Evolutionary conservation across 1,140 invertebrate species (phyloP).

Genomic region (Philaenus spumarius): DNA sequence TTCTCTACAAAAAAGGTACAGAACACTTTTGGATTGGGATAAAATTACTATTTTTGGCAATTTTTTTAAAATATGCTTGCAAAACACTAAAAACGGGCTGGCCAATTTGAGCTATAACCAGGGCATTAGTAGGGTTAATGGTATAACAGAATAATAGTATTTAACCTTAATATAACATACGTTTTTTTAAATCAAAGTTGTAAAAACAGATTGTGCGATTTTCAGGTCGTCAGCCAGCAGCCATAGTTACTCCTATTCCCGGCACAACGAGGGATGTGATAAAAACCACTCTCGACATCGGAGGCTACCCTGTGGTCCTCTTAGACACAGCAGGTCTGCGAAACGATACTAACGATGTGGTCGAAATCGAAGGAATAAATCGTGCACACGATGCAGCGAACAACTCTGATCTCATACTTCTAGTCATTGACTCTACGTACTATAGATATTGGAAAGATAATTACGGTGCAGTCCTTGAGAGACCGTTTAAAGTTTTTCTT

Average conservation of each 20-base stretch:
- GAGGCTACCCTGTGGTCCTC: constrained; percentile 73
- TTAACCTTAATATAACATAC: too few species aligned
- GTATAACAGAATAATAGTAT: too few species aligned
- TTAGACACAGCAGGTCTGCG: constrained; percentile 84
- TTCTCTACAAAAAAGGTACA: too few species aligned
- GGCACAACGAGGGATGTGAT: constrained; percentile 88
- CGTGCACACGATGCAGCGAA: constrained; percentile 54
- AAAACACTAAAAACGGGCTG: too few species aligned
- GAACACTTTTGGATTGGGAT: too few species aligned
- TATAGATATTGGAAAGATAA: neutral
- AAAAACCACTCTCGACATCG: constrained; percentile 66
- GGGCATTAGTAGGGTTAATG: too few species aligned
- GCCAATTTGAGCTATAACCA: too few species aligned
- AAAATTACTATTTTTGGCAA: too few species aligned
- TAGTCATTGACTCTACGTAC: constrained; percentile 52
- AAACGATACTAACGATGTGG: constrained; percentile 49
- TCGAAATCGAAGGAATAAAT: constrained; percentile 74
- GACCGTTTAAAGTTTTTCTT: neutral
- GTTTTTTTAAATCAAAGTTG: too few species aligned
- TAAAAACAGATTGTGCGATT: too few species aligned
- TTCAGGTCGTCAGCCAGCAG: constrained; percentile 59
- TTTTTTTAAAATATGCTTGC: too few species aligned
- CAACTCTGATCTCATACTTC: constrained; percentile 57
- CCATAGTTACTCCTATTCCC: constrained; percentile 79
- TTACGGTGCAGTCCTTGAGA: neutral